phyloP scores from a whole-genome alignment of 2,888 invertebrate species.

The Aspidiotus destructor region DNA sequence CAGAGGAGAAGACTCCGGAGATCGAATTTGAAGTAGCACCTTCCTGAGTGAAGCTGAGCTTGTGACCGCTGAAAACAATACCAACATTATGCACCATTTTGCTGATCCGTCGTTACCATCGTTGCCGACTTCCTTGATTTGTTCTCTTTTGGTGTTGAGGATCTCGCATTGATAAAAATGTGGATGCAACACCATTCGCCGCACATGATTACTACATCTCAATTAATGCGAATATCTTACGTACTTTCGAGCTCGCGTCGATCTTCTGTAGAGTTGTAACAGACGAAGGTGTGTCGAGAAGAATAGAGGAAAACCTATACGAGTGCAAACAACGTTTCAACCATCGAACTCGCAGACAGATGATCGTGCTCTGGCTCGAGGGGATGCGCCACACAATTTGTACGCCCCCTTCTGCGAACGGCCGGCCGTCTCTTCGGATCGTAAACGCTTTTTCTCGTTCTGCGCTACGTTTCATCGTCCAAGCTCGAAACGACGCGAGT shows the following conservation, averaged over 20 bases:
- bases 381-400: slow-evolving; percentile 4
- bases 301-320: not conserved
- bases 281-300: slow-evolving; percentile 2
- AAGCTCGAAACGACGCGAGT: not conserved
- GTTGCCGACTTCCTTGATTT: too few species aligned
- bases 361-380: not conserved
- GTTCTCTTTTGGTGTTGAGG: too few species aligned
- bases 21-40: too few species aligned
- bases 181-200: too few species aligned
- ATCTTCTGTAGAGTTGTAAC: not conserved
- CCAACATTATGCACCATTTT: too few species aligned
- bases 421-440: not conserved
- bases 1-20: too few species aligned
- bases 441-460: too few species aligned
- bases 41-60: too few species aligned
- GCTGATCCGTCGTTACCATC: too few species aligned
- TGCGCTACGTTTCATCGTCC: not conserved
- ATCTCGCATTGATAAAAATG: too few species aligned
- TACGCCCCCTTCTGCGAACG: slow-evolving; percentile 2
- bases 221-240: not conserved
- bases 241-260: not conserved
- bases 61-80: too few species aligned
- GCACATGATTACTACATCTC: not conserved
- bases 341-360: not conserved
- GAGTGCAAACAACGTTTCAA: too few species aligned